Percentiles rank a stretch among this genome's conserved stretches.
phyloP scores from a whole-genome alignment of 2,888 invertebrate genomes.

The Periphyllus acericola region DNA sequence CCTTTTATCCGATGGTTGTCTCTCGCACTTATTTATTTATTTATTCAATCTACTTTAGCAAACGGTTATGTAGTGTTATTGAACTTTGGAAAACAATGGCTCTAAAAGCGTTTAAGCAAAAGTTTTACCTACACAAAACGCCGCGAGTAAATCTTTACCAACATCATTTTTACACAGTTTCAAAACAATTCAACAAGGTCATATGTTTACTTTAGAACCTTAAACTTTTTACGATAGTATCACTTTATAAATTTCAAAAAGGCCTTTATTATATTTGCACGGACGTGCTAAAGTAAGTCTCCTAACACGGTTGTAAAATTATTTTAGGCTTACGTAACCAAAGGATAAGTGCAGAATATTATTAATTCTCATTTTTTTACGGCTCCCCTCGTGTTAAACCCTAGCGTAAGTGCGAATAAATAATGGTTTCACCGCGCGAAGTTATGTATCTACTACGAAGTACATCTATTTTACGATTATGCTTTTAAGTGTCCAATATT shows the following conservation, averaged over 20 bases:
- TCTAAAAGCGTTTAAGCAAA: neutral
- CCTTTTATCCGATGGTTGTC: neutral
- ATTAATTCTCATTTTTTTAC: neutral
- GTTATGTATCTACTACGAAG: neutral
- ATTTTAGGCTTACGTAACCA: neutral
- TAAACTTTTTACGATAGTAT: slow-evolving; percentile 6
- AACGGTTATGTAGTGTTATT: neutral
- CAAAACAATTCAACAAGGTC: slow-evolving; percentile 43
- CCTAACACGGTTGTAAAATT: neutral
- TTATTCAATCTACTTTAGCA: neutral
- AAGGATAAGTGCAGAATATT: neutral
- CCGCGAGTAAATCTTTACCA: neutral
- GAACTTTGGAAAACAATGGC: slow-evolving; percentile 20
- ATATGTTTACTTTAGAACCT: slow-evolving; percentile 25
- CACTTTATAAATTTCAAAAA: neutral
- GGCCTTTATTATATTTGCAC: slow-evolving; percentile 6
- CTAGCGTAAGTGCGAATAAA: slow-evolving; percentile 9
- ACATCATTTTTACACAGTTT: neutral
- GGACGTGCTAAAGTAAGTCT: neutral
- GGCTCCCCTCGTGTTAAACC: slow-evolving; percentile 1
- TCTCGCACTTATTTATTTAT: neutral
- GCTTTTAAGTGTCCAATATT: slow-evolving; percentile 13
- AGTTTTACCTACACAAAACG: neutral
- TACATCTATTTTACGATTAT: neutral
- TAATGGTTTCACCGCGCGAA: neutral